Base-by-base conservation (phyloP, 1,140 invertebrate species). In the Euwallacea similis region DNA sequence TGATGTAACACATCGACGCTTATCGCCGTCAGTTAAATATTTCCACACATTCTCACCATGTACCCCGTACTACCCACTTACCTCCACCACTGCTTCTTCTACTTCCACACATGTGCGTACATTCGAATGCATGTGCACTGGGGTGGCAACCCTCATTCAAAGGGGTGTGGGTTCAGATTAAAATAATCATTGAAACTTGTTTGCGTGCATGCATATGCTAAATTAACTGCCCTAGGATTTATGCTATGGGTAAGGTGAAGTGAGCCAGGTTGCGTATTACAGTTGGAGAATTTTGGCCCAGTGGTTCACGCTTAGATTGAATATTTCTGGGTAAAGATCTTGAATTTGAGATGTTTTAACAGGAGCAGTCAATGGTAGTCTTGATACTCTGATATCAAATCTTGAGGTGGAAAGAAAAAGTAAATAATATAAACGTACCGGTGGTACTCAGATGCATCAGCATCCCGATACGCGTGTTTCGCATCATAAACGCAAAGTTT, bases 381-480 rank as follows among this genome's bases (percentile, higher is more conserved):
- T 33, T 33, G 21, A 33, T 4, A 33, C 21, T 33, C 21, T 33
- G 21, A 33, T 33, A 33, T 33, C 21, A 33, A 33, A 33, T 33
- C 8, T 53, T 53, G 50, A 53, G 50, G 50, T 33, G 4, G 21
- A 2, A 1, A 33, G 21, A 33, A 33, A 33, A 33, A 33, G 1
- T 33, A 4, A 33, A 33, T 33, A 33, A 33, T 4, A 4, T 33
- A 1, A 33, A 1, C 21, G 21, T 33, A 33, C 21, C 21, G 4
- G 21, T 33, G 21, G 21, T 33, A 33, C 21, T 33, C 21, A 33
- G 21, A 33, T 33, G 21, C 21, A 4, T 50, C 9, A 50, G 13
- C 13, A 50, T 50, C 46, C 9, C 46, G 13, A 7, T 76, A 75
- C 74, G 77, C 76, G 77, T 75, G 73, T 75, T 71, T 69, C 71